Conservation (phyloP, 1,140 invertebrate genomes). For the Trachymyrmex septentrionalis region DNA sequence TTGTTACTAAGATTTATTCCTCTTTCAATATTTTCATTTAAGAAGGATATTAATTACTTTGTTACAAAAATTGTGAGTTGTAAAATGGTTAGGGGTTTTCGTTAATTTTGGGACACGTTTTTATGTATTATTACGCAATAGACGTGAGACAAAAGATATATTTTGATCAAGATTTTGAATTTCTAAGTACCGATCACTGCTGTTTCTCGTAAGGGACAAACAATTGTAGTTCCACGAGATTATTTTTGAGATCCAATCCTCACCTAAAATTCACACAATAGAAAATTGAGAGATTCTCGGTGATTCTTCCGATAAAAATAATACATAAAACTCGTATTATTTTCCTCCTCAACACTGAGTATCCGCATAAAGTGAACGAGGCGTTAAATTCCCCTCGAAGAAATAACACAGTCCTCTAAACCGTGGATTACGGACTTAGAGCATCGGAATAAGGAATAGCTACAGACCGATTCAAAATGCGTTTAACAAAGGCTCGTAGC, state of each 20-base stretch:
- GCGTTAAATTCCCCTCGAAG: constrained; percentile 68
- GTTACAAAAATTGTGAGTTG: background rate
- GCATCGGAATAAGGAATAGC: constrained; percentile 38
- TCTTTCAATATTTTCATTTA: background rate
- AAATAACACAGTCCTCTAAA: constrained; percentile 75
- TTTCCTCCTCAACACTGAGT: background rate
- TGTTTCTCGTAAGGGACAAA: background rate
- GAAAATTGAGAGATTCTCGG: background rate
- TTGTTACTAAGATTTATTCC: background rate
- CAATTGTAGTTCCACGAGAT: background rate
- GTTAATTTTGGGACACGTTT: background rate
- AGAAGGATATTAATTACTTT: background rate
- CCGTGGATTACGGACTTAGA: constrained; percentile 75
- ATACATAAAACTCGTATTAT: background rate
- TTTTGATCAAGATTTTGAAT: background rate
- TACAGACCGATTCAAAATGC: constrained; percentile 55
- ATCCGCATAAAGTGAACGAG: constrained; percentile 24
- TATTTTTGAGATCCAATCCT: background rate
- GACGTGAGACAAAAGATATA: background rate
- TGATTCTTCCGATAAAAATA: constrained; percentile 9
- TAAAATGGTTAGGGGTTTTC: background rate
- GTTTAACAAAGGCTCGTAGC: constrained; percentile 65
- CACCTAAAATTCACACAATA: background rate
- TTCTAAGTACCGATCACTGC: background rate
- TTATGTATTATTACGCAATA: background rate